Evolutionary conservation across 2,888 invertebrate species (phyloP).

Genomic region (Yponomeuta cagnagella): DNA sequence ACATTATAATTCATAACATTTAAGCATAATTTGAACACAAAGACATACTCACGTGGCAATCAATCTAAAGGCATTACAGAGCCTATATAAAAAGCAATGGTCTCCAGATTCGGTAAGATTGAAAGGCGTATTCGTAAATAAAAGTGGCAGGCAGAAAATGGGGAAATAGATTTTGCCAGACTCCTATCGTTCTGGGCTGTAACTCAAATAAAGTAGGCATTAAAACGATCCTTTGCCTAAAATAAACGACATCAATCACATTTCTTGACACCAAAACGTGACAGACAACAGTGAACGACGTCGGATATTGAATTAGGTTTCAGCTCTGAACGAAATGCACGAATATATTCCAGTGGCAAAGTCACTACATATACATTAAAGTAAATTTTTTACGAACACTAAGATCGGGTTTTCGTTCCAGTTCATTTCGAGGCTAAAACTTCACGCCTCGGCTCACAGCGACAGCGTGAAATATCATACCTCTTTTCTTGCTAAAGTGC

Average conservation of each 20-base stretch:
- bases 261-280: background rate
- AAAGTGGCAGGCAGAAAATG: background rate
- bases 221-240: background rate
- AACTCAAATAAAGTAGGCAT: constrained; percentile 3
- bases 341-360: constrained; percentile 2
- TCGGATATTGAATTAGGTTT: background rate
- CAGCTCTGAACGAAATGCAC: background rate
- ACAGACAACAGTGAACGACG: background rate
- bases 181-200: background rate
- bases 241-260: background rate
- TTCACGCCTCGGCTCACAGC: constrained; percentile 42
- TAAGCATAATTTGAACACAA: background rate
- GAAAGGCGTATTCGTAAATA: background rate
- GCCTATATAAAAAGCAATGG: background rate
- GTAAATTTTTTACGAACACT: constrained; percentile 10
- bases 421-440: constrained; percentile 36
- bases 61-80: background rate
- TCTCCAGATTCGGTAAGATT: background rate
- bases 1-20: background rate
- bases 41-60: background rate
- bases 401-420: constrained; percentile 18
- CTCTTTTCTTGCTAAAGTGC: constrained; percentile 37
- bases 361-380: constrained; percentile 6
- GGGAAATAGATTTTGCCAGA: background rate
- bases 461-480: constrained; percentile 53